Conservation (phyloP, 2,113 vertebrate species). For the Rhea pennata region DNA sequence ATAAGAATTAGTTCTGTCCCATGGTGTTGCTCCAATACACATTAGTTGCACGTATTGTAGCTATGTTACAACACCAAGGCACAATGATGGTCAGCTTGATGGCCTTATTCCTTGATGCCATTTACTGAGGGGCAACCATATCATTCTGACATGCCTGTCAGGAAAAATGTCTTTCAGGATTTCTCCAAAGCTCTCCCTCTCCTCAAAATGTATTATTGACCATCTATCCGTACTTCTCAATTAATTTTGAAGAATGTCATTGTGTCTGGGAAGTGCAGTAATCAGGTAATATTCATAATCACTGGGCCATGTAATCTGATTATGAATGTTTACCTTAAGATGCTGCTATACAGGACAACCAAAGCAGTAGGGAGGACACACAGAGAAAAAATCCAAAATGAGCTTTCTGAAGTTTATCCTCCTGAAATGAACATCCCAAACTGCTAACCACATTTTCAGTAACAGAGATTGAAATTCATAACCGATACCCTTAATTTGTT, state of each 20-base stretch:
- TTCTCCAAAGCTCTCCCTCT: neutral
- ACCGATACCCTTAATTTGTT: neutral
- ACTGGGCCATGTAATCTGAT: conserved; percentile 37
- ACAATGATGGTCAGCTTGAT: neutral
- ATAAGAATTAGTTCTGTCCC: neutral
- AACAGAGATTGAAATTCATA: neutral
- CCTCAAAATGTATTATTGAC: neutral
- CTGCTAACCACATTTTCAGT: neutral
- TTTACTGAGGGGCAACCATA: neutral
- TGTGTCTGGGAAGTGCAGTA: conserved; percentile 33
- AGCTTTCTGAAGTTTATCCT: neutral
- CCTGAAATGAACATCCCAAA: neutral
- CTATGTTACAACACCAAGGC: neutral
- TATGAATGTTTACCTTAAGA: conserved; percentile 52
- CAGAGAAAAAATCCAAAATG: neutral
- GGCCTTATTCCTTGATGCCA: neutral
- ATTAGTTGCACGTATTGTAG: neutral
- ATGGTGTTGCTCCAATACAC: neutral
- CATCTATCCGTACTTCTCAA: conserved; percentile 11
- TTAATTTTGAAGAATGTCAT: conserved; percentile 37
- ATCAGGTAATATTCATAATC: conserved; percentile 61
- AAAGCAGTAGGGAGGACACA: conserved; percentile 13
- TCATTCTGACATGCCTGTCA: neutral
- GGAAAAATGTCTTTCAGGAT: neutral
- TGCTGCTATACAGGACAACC: conserved; percentile 8